These are phyloP conservation scores for Trinorchestia longiramus DNA, from an alignment of 1,140 invertebrate genomes.

Conservation along the genomic window DNA sequence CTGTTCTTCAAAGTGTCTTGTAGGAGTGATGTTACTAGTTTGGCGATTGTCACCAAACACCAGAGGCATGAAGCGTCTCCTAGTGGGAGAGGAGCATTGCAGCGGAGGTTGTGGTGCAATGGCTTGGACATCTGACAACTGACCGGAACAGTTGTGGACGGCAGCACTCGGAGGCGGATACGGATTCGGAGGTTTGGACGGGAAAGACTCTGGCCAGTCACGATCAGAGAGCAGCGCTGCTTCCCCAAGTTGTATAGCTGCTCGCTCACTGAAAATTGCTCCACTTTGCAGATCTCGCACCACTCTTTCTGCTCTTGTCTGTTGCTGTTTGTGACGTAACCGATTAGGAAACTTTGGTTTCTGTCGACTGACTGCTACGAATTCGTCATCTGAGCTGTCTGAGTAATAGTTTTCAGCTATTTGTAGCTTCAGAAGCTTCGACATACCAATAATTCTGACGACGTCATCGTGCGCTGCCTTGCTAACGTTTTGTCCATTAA, in stretches of 20 bases:
- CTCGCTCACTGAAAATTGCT: conserved; percentile 68
- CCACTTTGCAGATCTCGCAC: conserved; percentile 68
- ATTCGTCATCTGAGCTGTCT: conserved; percentile 86
- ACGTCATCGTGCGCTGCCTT: conserved; percentile 92
- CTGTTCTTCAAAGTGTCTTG: conserved; percentile 15
- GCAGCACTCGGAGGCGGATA: conserved; percentile 55
- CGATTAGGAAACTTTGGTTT: conserved; percentile 77
- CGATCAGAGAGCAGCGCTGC: conserved; percentile 61
- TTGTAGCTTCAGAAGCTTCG: conserved; percentile 82
- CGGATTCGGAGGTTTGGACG: conserved; percentile 60
- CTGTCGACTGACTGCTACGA: conserved; percentile 72
- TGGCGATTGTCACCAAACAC: conserved; percentile 52
- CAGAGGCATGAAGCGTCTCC: conserved; percentile 58
- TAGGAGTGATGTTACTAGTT: conserved; percentile 39
- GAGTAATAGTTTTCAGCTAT: conserved; percentile 86
- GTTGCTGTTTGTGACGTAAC: conserved; percentile 68
- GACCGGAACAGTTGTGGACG: conserved; percentile 52
- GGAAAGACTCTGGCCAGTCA: conserved; percentile 63
- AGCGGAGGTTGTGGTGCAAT: not conserved
- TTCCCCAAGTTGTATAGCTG: conserved; percentile 63
- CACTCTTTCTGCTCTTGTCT: conserved; percentile 66
- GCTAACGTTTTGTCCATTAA: conserved; percentile 90
- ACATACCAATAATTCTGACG: conserved; percentile 87
- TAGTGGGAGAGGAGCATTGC: conserved; percentile 29
- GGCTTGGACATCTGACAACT: not conserved